Percentiles rank a stretch among this genome's conserved stretches.
These are phyloP conservation scores for Sphaerophoria taeniata DNA, from an alignment of 2,888 invertebrate genomes.

Conservation along the genomic window DNA sequence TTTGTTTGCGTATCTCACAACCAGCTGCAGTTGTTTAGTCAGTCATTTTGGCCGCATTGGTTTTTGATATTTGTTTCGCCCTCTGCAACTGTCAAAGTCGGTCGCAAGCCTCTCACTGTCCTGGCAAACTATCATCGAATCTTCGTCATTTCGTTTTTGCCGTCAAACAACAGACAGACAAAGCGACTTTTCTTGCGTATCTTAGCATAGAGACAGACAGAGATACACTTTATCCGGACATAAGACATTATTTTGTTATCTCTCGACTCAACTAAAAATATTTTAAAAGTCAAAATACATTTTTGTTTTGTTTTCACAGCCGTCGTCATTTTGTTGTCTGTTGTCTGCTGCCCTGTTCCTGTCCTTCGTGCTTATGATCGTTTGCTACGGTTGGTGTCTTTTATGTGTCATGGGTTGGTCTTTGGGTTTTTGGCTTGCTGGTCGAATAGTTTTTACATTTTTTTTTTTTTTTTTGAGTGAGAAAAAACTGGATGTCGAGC, in stretches of 20 bases:
- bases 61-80: constrained; percentile 22
- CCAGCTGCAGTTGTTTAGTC: constrained; percentile 44
- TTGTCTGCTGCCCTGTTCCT: too few relatives aligned
- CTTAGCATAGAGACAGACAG: constrained; percentile 14
- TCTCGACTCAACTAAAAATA: constrained; percentile 36
- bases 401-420: too few relatives aligned
- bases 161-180: neutral
- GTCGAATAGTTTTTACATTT: constrained; percentile 28
- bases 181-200: constrained; percentile 3
- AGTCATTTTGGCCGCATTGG: neutral
- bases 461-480: constrained; percentile 2
- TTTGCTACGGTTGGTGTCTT: too few relatives aligned
- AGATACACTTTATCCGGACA: constrained; percentile 46
- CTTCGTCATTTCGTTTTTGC: constrained; percentile 21
- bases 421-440: neutral
- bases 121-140: constrained; percentile 3
- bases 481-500: constrained; percentile 11
- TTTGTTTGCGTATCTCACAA: neutral
- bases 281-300: constrained; percentile 40
- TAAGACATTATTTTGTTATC: constrained; percentile 55
- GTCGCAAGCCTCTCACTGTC: neutral
- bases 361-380: too few relatives aligned
- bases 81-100: constrained; percentile 1
- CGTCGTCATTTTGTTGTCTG: neutral
- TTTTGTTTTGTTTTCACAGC: constrained; percentile 28